Base-by-base conservation (phyloP, 35 echinoderm and acorn worm species). In the Ophioderma brevispina region DNA sequence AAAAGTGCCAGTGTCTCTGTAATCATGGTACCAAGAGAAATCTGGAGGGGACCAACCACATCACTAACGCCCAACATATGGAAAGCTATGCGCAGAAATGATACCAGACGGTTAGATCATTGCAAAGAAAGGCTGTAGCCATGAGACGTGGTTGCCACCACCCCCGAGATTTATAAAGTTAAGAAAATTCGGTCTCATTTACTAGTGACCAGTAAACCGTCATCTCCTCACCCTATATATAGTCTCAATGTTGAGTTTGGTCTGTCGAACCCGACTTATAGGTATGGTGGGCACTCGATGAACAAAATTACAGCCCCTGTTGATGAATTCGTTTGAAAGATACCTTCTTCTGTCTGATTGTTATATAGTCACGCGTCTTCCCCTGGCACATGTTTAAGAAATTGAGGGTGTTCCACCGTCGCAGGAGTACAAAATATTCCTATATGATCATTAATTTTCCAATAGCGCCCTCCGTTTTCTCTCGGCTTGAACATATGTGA, bases 11-110 rank as follows among this genome's bases (percentile, higher is more conserved):
- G 84, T 13, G 94, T 96, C 30, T 80, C 80, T 23, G 64, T 43
- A 33, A 92, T 82, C 94, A 96, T 96, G 34, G 82, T 89, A 25
- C 82, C n/a, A 0, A 93, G 77, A 0, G 94, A 96, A 70, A 96
- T 96, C 75, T 93, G 91, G 1, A 96, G 91, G 0, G 91, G 90
- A 0, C 94, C 94, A 32, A 96, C 70, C 25, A 86, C 49, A 35
- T 96, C 94, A 56, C 77, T 89, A 15, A 89, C 82, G 5, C 92
- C n/a, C 86, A 36, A 92, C 39, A 39, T 90, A n/a, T 10, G 94
- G 88, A 30, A 93, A 40, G n/a, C n/a, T 31, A 96, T 89, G 11
- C 87, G 81, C 35, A 89, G 76, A 38, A 96, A 92, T 2, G 91
- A 59, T 2, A 96, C 76, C 0, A n/a, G n/a, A 89, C 90, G 8